phyloP scores from a whole-genome alignment of 2,888 invertebrate genomes.

The Phasia obesa region DNA sequence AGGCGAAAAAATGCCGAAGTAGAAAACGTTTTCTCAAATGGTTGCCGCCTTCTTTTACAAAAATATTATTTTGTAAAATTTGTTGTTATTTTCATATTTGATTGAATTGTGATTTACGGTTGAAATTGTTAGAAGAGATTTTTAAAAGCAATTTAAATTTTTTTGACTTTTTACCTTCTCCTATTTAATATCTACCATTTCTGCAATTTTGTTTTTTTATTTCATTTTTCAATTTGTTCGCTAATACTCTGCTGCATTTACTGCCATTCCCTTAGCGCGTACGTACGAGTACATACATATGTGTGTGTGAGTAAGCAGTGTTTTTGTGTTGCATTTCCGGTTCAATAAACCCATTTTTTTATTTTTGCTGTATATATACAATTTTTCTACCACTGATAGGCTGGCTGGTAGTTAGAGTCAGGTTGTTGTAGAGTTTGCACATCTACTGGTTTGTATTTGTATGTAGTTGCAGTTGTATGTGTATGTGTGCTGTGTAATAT shows the following conservation, averaged over 20 bases:
- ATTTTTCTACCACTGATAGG: conserved; percentile 55
- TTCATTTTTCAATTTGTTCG: conserved; percentile 62
- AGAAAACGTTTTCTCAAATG: conserved; percentile 24
- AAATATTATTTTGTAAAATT: conserved; percentile 24
- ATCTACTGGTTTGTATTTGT: background rate
- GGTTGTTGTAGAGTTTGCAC: conserved; percentile 24
- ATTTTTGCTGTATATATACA: conserved; percentile 37
- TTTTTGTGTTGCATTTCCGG: conserved; percentile 70
- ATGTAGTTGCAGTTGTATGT: background rate
- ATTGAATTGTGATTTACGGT: conserved; percentile 53
- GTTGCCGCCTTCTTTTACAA: background rate
- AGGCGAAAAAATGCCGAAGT: background rate
- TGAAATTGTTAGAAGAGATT: conserved; percentile 46
- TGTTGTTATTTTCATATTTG: conserved; percentile 15
- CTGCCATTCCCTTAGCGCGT: conserved; percentile 3
- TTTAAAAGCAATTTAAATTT: conserved; percentile 56
- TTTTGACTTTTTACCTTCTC: conserved; percentile 39
- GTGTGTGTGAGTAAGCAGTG: conserved; percentile 9
- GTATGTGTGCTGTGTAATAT: conserved; percentile 30
- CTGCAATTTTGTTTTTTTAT: conserved; percentile 7
- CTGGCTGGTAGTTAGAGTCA: conserved; percentile 44
- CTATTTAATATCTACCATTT: conserved; percentile 35
- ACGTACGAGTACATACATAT: background rate
- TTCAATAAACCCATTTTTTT: conserved; percentile 72
- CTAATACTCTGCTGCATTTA: conserved; percentile 34